A percentile compares a stretch with the other conserved stretches of the same genome.
These are phyloP conservation scores for Drosophila pandora DNA, from an alignment of 1,140 invertebrate genomes.

Conservation along the genomic window DNA sequence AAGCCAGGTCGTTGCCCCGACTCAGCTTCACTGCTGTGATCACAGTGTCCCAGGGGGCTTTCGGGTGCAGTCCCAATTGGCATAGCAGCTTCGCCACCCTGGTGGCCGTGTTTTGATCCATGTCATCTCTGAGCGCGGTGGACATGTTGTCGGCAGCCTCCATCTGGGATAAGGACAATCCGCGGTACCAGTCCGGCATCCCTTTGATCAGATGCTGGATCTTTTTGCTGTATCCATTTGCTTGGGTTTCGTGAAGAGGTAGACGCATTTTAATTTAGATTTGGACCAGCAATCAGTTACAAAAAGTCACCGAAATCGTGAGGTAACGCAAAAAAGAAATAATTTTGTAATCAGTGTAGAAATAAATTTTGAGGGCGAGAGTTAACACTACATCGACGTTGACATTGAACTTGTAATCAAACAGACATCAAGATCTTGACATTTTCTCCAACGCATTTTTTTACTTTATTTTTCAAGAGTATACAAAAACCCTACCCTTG, in stretches of 20 bases:
- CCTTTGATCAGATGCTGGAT: background rate
- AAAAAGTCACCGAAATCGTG: background rate
- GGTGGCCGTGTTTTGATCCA: constrained; percentile 31
- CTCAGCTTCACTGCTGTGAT: constrained; percentile 34
- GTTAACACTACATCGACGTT: background rate
- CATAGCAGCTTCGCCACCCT: constrained; percentile 4
- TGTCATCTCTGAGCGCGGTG: constrained; percentile 28
- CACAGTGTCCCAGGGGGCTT: constrained; percentile 6
- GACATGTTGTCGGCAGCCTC: constrained; percentile 22
- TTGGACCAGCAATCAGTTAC: background rate
- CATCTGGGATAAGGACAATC: constrained; percentile 46
- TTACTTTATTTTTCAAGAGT: too few relatives aligned
- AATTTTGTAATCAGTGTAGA: background rate
- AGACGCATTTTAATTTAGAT: background rate
- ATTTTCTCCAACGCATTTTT: background rate
- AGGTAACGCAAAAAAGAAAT: background rate
- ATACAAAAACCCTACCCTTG: too few relatives aligned
- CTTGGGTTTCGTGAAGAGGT: background rate
- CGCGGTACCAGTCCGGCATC: constrained; percentile 55
- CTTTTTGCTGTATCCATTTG: background rate
- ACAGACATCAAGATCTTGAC: background rate
- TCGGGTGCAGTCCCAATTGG: constrained; percentile 44
- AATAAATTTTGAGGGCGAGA: background rate
- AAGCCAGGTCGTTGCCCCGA: constrained; percentile 64
- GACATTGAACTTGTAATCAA: background rate